Base-by-base conservation (phyloP, 2,113 vertebrate genomes). In the Mobula hypostoma region DNA sequence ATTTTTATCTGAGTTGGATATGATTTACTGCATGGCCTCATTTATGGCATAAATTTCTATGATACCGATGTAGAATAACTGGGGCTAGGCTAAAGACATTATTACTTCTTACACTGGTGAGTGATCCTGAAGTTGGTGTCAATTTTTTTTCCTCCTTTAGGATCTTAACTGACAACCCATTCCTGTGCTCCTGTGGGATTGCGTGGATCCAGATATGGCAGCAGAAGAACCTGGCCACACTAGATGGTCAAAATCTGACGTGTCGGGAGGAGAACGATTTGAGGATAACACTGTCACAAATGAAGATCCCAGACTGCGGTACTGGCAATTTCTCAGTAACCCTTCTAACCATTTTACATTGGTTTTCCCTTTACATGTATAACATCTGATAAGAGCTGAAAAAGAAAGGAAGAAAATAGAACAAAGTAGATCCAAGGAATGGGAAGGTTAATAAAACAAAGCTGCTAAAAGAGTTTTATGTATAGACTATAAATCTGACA, bases 161-260 rank as follows among this genome's bases (percentile, higher is more conserved):
- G 95, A 96, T 98, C 96, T 95, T 99, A 95, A 95, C 96, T 94
- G 98, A 97, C 94, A 99, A 99, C 96, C 98, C 98, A 2, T 97
- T 99, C 95, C 97, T 97, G 83, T 99, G 99, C 94, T 98, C 98
- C 94, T 99, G 99, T 97, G 98, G 99, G 94, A 98, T 99, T 96
- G 97, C 99, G 97, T 99, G 99, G 99, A 97, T 99, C 96, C 99
- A 99, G 95, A 97, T 98, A 95, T 97, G 97, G 96, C 96, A 98
- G 95, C 98, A 97, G 95, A 97, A 96, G n/a, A 98, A 98, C 95
- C 96, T 96, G 40, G 95, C 95, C 90, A 95, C 95, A 85, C 94
- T 95, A 61, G 98, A 98, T 95, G 95, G 94, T 95, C 97, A 98
- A 96, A 98, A 99, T 94, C 96, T 99, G 94, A 97, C 97, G 94